phyloP scores from a whole-genome alignment of 2,888 invertebrate genomes.

The Orgyia antiqua region DNA sequence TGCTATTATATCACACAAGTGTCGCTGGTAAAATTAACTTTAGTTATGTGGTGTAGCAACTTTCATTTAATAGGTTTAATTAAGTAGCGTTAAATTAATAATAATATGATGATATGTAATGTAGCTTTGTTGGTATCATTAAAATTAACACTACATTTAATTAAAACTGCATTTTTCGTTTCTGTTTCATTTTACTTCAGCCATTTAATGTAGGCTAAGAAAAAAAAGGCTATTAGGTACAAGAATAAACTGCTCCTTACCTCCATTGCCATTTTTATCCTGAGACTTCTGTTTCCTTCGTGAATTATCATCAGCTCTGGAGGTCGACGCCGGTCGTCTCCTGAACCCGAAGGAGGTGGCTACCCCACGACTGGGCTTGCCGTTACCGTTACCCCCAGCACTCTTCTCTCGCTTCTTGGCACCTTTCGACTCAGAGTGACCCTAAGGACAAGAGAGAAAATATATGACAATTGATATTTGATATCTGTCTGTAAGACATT shows the following conservation, averaged over 20 bases:
- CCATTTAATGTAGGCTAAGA: no score
- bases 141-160: no score
- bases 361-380: conserved; percentile 82
- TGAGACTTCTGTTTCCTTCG: conserved; percentile 59
- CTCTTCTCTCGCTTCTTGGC: conserved; percentile 76
- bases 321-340: conserved; percentile 77
- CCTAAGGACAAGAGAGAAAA: conserved; percentile 43
- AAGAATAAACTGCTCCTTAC: no score
- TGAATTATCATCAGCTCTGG: conserved; percentile 66
- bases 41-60: conserved; percentile 4
- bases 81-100: no score
- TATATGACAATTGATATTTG: neutral
- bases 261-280: conserved; percentile 73
- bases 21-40: no score
- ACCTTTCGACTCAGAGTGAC: conserved; percentile 81
- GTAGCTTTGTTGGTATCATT: no score
- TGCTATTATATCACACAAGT: no score
- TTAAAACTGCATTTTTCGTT: no score
- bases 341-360: conserved; percentile 92
- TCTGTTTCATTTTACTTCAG: no score
- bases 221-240: no score
- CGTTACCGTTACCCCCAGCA: conserved; percentile 57
- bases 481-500: no score
- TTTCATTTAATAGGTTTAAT: conserved; percentile 3
- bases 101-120: no score